A percentile compares a stretch with the other conserved stretches of the same genome.
phyloP scores from a whole-genome alignment of 1,140 invertebrate species.

The Neuroterus valhalla region DNA sequence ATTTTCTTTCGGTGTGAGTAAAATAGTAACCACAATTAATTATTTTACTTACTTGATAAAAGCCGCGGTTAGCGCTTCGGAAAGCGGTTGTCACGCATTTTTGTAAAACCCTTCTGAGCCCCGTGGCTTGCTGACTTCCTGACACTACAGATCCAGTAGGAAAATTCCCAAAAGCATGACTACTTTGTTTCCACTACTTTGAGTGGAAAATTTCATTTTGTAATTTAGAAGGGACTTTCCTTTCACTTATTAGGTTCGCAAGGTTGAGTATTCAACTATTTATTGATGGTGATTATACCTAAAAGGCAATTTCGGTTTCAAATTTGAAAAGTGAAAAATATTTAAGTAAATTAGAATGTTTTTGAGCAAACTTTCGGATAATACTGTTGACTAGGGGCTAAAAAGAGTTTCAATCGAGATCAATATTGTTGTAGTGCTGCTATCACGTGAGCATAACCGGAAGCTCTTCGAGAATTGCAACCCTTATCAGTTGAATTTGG shows the following conservation, averaged over 20 bases:
- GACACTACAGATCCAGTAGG: background rate
- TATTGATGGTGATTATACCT: background rate
- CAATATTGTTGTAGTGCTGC: slow-evolving; percentile 57
- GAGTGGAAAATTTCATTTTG: background rate
- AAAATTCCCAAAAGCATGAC: background rate
- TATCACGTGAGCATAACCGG: slow-evolving; percentile 44
- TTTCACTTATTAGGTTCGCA: too few species aligned
- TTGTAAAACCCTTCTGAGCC: slow-evolving; percentile 46
- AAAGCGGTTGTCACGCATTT: slow-evolving; percentile 56
- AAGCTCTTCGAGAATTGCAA: slow-evolving; percentile 33
- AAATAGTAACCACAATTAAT: slow-evolving; percentile 10
- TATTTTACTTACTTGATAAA: slow-evolving; percentile 42
- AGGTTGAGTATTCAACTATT: too few species aligned
- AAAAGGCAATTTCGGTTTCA: background rate
- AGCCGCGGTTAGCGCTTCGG: slow-evolving; percentile 41
- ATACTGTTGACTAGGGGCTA: slow-evolving; percentile 14
- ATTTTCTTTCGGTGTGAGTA: background rate
- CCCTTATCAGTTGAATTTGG: background rate
- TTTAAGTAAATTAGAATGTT: background rate
- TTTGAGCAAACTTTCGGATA: slow-evolving; percentile 14
- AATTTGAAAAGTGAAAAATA: slow-evolving; percentile 18
- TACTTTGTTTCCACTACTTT: background rate
- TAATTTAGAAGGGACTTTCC: background rate
- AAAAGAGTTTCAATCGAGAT: slow-evolving; percentile 54
- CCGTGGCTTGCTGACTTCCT: background rate